Conservation (phyloP, 2,888 invertebrate species). For the Caenorhabditis becei region DNA sequence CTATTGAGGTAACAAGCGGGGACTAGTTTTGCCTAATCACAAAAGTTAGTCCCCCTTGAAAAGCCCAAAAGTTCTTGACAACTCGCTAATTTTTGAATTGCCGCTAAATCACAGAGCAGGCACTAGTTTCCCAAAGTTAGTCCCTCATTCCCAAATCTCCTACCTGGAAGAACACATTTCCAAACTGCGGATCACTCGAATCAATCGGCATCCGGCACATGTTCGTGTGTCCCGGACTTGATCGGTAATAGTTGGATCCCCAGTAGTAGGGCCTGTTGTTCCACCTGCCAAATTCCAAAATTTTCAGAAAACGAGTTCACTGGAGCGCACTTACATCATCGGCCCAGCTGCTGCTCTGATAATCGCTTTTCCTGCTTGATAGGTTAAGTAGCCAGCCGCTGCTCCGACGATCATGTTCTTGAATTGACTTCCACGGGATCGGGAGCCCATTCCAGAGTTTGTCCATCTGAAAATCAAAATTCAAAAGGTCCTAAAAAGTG, state of each 20-base stretch:
- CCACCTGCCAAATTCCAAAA: conserved; percentile 70
- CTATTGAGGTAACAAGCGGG: too few species aligned
- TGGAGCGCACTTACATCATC: conserved; percentile 75
- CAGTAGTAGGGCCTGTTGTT: conserved; percentile 78
- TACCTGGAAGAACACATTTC: conserved; percentile 79
- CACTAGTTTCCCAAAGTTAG: too few species aligned
- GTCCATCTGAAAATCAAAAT: conserved; percentile 63
- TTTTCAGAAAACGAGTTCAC: background rate
- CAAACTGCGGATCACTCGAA: conserved; percentile 74
- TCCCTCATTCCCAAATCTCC: background rate
- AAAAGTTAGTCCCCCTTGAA: too few species aligned
- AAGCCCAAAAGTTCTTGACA: too few species aligned
- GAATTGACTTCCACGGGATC: conserved; percentile 76
- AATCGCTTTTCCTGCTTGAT: conserved; percentile 79
- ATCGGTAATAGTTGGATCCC: conserved; percentile 77
- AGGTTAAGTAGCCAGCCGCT: conserved; percentile 80
- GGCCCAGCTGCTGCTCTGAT: conserved; percentile 77
- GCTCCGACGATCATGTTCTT: conserved; percentile 81
- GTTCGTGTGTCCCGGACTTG: conserved; percentile 65
- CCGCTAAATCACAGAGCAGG: too few species aligned
- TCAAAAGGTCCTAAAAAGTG: background rate
- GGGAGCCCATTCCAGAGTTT: conserved; percentile 75
- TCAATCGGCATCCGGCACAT: conserved; percentile 81
- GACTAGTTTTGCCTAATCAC: too few species aligned
- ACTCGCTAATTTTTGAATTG: too few species aligned